A percentile compares a stretch with the other conserved stretches of the same genome.
Conservation (phyloP, 2,113 vertebrate species). For the Tylochromis polylepis region DNA sequence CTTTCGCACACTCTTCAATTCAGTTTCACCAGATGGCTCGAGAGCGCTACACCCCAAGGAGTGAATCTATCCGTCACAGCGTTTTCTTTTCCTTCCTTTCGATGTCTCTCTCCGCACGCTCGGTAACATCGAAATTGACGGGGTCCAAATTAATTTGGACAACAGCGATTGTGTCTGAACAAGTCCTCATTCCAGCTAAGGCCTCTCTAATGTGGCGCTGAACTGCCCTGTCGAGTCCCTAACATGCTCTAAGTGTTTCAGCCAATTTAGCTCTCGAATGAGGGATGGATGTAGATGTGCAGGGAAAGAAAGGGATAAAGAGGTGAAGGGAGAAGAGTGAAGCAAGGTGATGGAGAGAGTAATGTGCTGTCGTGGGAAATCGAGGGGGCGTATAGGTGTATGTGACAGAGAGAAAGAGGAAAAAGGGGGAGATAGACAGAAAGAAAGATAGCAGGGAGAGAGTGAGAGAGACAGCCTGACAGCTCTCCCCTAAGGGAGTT, state of each 20-base stretch:
- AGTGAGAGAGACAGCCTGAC: conserved; percentile 54
- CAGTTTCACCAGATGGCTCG: conserved; percentile 59
- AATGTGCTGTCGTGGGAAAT: conserved; percentile 60
- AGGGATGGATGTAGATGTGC: conserved; percentile 54
- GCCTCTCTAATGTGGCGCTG: conserved; percentile 42
- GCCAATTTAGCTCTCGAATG: conserved; percentile 60
- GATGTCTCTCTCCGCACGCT: conserved; percentile 23
- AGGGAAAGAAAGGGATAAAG: conserved; percentile 9
- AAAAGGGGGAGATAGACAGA: conserved; percentile 40
- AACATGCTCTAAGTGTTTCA: conserved; percentile 59
- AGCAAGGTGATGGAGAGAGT: conserved; percentile 58
- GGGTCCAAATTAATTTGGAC: conserved; percentile 71
- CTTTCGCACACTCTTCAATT: conserved; percentile 18
- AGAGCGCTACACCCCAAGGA: conserved; percentile 59
- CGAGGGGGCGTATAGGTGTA: conserved; percentile 44
- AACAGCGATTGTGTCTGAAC: conserved; percentile 68
- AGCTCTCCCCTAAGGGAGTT: conserved; percentile 59
- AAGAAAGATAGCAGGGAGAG: conserved; percentile 38
- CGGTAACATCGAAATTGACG: conserved; percentile 52
- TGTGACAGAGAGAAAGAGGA: conserved; percentile 49
- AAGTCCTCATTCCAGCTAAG: conserved; percentile 53
- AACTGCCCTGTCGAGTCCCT: conserved; percentile 55
- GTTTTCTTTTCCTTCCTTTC: neutral
- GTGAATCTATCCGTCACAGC: conserved; percentile 63
- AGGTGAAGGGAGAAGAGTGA: conserved; percentile 37